Base-by-base conservation (phyloP, 1,140 invertebrate species). In the Nautilus pompilius region DNA sequence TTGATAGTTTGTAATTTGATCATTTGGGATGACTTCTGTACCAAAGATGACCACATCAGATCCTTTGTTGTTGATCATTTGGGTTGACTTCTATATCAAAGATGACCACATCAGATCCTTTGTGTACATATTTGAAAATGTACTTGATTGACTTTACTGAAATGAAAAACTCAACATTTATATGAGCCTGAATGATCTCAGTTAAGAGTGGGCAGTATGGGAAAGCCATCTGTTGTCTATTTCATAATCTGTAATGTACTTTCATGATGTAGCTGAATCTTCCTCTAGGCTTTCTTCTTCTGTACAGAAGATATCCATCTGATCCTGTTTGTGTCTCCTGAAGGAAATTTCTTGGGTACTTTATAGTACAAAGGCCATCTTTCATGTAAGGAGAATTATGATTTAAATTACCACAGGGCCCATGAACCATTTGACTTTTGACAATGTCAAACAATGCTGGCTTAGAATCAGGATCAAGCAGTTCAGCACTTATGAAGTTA, bases 41-140 rank as follows among this genome's bases (percentile, higher is more conserved):
- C 20, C 28, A 56, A 55, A 62, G 30, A 62, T 28, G 56, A 55
- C 60, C 64, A 30, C 46, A 69, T 63, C 26, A 24, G n/a, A n/a
- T n/a, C n/a, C n/a, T n/a, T n/a, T n/a, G n/a, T n/a, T n/a, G n/a
- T 48, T 71, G 53, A 72, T 71, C 54, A 56, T 46, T 34, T 57
- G 20, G 17, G 36, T 59, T 49, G 57, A 56, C 28, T 65, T 63
- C 33, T 3, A 60, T 22, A 8, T 26, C 28, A 56, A 55, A 62
- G 30, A 62, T 28, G 56, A 55, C 60, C 64, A 30, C 46, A 69
- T 63, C 26, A 24, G 62, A 71, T 74, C 80, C 84, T 73, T 68
- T 73, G 66, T 73, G 77, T 65, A 66, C 76, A 78, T 53, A 85
- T 78, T 36, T 73, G 66, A 41, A 49, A 49, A 49, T 20, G 24